Evolutionary conservation across 1,140 invertebrate genomes (phyloP).

Genomic region (Ctenoplectra terminalis): DNA sequence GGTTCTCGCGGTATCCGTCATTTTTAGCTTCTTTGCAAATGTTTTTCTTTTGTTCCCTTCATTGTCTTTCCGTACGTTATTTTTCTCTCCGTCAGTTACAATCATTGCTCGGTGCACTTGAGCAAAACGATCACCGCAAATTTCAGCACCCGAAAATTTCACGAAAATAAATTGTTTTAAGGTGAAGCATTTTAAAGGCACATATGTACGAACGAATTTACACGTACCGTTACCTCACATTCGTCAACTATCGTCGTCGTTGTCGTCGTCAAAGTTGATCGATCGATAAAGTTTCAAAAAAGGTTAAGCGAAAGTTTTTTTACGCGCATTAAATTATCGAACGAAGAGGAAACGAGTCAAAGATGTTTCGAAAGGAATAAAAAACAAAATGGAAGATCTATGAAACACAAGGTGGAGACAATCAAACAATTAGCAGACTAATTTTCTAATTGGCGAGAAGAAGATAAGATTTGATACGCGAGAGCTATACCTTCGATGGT

Average conservation of each 20-base stretch:
- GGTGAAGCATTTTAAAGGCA: slow-evolving; percentile 75
- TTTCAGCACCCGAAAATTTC: background rate
- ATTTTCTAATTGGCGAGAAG: no score
- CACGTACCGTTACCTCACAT: background rate
- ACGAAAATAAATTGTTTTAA: no score
- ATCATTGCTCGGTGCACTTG: background rate
- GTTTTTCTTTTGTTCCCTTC: slow-evolving; percentile 8
- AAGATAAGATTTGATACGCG: no score
- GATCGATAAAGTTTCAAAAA: background rate
- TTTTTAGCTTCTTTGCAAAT: slow-evolving; percentile 2
- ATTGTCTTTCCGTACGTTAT: slow-evolving; percentile 8
- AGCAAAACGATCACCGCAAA: slow-evolving; percentile 23
- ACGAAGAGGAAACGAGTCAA: slow-evolving; percentile 43
- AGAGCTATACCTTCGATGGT: background rate
- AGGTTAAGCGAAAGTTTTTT: slow-evolving; percentile 34
- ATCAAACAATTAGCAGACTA: background rate
- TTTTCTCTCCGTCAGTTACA: background rate
- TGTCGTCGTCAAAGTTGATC: slow-evolving; percentile 6
- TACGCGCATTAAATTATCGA: slow-evolving; percentile 18
- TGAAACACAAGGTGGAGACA: fast-evolving
- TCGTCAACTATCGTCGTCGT: slow-evolving; percentile 23
- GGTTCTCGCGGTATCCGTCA: slow-evolving; percentile 26
- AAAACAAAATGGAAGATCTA: no score
- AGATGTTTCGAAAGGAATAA: slow-evolving; percentile 33
- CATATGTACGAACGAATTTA: slow-evolving; percentile 66